Evolutionary conservation across 2,113 vertebrate genomes (phyloP), one percentile per base, ranked within the genome.

Genomic region (Neolamprologus devosi): DNA sequence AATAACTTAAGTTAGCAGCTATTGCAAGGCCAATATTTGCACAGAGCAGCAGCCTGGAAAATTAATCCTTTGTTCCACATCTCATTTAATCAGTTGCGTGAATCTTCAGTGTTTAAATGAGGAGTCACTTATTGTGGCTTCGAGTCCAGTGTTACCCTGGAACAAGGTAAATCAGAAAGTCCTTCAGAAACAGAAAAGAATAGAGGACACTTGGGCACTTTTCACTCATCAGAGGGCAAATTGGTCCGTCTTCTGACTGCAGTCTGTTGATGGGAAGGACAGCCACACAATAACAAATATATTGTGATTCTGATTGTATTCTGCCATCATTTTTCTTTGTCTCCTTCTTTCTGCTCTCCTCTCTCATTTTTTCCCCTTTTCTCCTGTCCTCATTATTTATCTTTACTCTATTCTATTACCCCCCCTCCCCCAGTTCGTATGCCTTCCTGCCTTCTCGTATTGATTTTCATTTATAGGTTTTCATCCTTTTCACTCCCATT

Each of bases 391-490:
- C 94, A 95, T 94, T 95, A 96, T 96, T 96, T 95, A 96, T 95
- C 94, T 95, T 94, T 96, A 96, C 93, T 96, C 94, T 96, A 95
- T 96, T 95, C 94, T 95, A 96, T 95, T 95, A 95, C 93, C 92
- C 82, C 55, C 78, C 88, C 35, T 60, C 51, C 87, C 89, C 88
- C 91, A 88, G 89, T 95, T 95, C 93, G 86, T 94, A 94, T 95
- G 94, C 95, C 94, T 94, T 96, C 94, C 96, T 96, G 93, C 95
- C 94, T 96, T 95, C 95, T 94, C 5, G 51, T 96, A 97, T 97
- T 97, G 96, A 97, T 97, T 97, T 97, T 94, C 96, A 96, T 96
- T 97, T 96, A 96, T 93, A 96, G 96, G 95, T 96, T 97, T 96
- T 96, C 96, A 96, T 96, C 95, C 94, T 94, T 96, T 96, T 96